phyloP scores from a whole-genome alignment of 2,888 invertebrate species.

The Ceraclea dissimilis region DNA sequence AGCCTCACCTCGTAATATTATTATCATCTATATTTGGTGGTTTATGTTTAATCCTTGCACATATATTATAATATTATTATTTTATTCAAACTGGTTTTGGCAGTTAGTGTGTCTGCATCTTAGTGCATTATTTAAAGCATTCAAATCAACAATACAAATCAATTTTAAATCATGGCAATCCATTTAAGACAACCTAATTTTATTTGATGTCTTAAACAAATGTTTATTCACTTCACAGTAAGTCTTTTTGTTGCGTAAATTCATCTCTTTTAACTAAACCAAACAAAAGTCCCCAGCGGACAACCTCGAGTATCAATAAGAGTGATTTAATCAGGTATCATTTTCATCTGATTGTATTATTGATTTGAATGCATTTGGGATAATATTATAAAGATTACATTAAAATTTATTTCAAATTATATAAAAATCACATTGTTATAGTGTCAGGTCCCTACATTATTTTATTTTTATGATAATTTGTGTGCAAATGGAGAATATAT shows the following conservation, averaged over 20 bases:
- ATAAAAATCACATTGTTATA: neutral
- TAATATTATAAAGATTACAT: neutral
- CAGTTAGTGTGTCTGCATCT: slow-evolving; percentile 47
- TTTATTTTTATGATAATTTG: neutral
- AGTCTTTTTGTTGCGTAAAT: too few species aligned
- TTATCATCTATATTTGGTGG: slow-evolving; percentile 20
- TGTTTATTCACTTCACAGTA: too few species aligned
- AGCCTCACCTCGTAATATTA: neutral
- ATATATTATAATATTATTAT: slow-evolving; percentile 9
- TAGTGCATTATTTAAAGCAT: slow-evolving; percentile 37
- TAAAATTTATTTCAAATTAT: neutral
- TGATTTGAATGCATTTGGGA: neutral
- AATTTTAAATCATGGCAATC: too few species aligned
- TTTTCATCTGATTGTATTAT: too few species aligned
- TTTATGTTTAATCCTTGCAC: slow-evolving; percentile 20
- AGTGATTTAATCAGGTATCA: too few species aligned
- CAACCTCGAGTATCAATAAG: too few species aligned
- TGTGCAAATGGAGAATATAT: neutral
- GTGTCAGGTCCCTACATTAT: neutral
- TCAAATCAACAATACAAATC: neutral
- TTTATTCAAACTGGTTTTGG: slow-evolving; percentile 21
- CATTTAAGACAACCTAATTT: too few species aligned
- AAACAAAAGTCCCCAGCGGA: too few species aligned
- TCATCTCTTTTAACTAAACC: too few species aligned
- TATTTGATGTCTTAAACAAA: too few species aligned